Evolutionary conservation across 2,113 vertebrate genomes (phyloP).

Genomic region (Caranx ignobilis): DNA sequence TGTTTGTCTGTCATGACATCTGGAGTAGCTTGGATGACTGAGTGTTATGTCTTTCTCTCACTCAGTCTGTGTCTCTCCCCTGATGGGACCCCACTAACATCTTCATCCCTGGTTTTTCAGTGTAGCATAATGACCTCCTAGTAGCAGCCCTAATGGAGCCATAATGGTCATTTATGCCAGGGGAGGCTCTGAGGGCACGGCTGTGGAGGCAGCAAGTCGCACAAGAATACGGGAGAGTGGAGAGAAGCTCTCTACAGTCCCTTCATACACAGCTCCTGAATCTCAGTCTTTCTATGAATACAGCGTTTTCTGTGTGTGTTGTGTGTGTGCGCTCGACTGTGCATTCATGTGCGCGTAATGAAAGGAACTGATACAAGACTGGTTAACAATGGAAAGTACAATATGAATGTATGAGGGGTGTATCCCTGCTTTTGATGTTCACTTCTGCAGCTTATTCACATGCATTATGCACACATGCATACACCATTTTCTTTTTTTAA

Average conservation of each 20-base stretch:
- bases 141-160: constrained; percentile 81
- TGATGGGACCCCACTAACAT: constrained; percentile 79
- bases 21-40: constrained; percentile 76
- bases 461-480: constrained; percentile 61
- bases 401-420: constrained; percentile 64
- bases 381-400: constrained; percentile 70
- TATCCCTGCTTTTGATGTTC: constrained; percentile 60
- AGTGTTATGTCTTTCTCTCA: constrained; percentile 75
- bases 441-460: constrained; percentile 57
- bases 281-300: constrained; percentile 61
- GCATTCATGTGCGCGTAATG: constrained; percentile 55
- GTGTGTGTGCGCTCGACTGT: constrained; percentile 30
- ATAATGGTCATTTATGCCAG: constrained; percentile 83
- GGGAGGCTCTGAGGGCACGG: constrained; percentile 76
- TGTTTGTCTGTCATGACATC: constrained; percentile 80
- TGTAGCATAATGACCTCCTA: constrained; percentile 78
- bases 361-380: constrained; percentile 66
- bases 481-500: constrained; percentile 66
- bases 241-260: constrained; percentile 56
- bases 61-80: constrained; percentile 68
- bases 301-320: constrained; percentile 30
- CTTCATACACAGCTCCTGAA: constrained; percentile 42
- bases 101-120: constrained; percentile 77
- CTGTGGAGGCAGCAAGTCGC: constrained; percentile 65
- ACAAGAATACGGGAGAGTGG: constrained; percentile 59